These are phyloP conservation scores for Halichoeres trimaculatus DNA, from an alignment of 2,113 vertebrate species.

Conservation along the genomic window DNA sequence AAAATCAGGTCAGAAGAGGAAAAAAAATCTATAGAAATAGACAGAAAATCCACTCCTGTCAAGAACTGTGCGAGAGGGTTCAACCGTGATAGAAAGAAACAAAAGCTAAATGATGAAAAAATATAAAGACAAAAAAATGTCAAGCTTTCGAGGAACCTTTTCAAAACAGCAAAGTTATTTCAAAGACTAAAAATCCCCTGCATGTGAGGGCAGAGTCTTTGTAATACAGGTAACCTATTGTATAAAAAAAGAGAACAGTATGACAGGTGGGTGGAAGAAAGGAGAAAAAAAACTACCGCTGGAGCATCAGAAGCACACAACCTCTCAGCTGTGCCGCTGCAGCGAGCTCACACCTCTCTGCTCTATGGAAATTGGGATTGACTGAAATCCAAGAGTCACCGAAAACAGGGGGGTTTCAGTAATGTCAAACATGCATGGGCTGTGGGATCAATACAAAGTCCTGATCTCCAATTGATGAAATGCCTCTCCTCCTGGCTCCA, in stretches of 20 bases:
- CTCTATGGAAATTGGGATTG: slow-evolving; percentile 61
- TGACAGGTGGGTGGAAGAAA: slow-evolving; percentile 30
- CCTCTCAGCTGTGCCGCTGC: slow-evolving; percentile 25
- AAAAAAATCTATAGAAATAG: slow-evolving; percentile 4
- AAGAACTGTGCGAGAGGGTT: not conserved
- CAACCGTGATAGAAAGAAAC: too few relatives aligned
- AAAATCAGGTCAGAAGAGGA: slow-evolving; percentile 25
- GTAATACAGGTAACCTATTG: slow-evolving; percentile 16
- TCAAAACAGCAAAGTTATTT: not conserved
- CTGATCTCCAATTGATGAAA: slow-evolving; percentile 82
- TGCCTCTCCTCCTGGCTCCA: slow-evolving; percentile 57
- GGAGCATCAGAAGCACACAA: slow-evolving; percentile 21
- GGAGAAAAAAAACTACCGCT: not conserved
- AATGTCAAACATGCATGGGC: slow-evolving; percentile 72
- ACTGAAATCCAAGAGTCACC: slow-evolving; percentile 47
- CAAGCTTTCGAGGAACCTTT: not conserved
- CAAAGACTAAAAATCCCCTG: not conserved
- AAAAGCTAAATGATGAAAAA: not conserved
- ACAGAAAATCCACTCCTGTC: not conserved
- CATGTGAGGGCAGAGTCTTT: not conserved
- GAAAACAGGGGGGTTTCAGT: slow-evolving; percentile 63
- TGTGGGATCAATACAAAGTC: slow-evolving; percentile 75
- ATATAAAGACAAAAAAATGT: not conserved
- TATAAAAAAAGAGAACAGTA: slow-evolving; percentile 7
- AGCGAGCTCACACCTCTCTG: slow-evolving; percentile 35